Conservation (phyloP, 30 jellyfish, hydroid and myxozoan species). For the Mastigias papua region DNA sequence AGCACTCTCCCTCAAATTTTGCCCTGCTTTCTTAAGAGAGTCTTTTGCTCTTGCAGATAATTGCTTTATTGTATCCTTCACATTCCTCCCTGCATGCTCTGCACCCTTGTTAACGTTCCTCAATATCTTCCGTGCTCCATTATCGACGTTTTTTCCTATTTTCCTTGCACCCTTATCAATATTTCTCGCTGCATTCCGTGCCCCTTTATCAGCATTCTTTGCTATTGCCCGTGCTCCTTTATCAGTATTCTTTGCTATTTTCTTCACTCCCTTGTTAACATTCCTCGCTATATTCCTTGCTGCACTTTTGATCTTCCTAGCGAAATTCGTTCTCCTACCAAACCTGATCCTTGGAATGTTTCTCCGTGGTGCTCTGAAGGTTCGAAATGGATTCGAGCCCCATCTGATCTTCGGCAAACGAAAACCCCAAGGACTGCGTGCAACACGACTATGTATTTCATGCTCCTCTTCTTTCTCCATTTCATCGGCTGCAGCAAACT, state of each 20-base stretch:
- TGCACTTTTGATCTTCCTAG: neutral
- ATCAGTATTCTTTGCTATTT: too few relatives aligned
- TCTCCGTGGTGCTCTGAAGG: neutral
- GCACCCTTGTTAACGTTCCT: neutral
- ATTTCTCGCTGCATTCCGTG: neutral
- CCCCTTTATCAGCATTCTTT: neutral
- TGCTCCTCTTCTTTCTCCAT: neutral
- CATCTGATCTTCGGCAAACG: neutral
- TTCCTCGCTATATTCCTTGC: neutral
- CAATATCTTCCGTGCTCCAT: neutral
- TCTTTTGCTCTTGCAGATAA: neutral
- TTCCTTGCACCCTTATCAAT: neutral
- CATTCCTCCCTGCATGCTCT: neutral
- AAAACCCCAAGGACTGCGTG: neutral
- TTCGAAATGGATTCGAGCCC: neutral
- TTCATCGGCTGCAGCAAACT: neutral
- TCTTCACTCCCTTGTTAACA: too few relatives aligned
- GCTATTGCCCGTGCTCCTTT: too few relatives aligned
- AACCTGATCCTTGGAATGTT: neutral
- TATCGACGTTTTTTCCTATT: constrained; percentile 2
- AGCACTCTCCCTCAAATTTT: constrained; percentile 15
- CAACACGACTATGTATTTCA: neutral
- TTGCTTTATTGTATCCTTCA: neutral
- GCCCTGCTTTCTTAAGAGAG: constrained; percentile 2
- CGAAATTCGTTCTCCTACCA: too few relatives aligned